Evolutionary conservation across 2,113 vertebrate genomes (phyloP), one percentile per base, ranked within the genome.

Genomic region (Bubo bubo): DNA sequence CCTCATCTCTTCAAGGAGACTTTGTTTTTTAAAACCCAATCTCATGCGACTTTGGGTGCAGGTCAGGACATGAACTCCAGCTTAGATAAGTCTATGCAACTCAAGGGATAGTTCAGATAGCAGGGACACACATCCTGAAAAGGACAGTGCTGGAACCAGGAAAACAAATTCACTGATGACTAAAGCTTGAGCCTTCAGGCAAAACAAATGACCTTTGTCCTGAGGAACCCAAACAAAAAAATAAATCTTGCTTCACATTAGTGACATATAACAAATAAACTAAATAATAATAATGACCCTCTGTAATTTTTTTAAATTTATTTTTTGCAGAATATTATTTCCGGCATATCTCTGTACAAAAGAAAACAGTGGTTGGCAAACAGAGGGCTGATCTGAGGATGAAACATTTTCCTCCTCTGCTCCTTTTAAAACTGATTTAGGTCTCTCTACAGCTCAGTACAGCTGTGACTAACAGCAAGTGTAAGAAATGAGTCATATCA

Each of bases 141-240:
- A 83, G 80, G 79, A 91, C 64, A 81, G 88, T 11, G 34, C 45
- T 68, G 52, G 52, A 92, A 95, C n/a, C 70, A 94, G 70, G 76
- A 92, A 95, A 93, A 87, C 79, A 86, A 72, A 80, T 96, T 79
- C 56, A 68, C 68, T 41, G 5, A 68, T 86, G 70, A 73, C 62
- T 88, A 74, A 83, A 94, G 34, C 41, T 77, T 76, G 64, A 91
- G 64, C 55, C 72, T 87, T 88, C 91, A 89, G 77, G 95, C 94
- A 95, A 93, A 91, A 73, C 13, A 86, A 90, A 62, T 66, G 53
- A 90, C 80, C 81, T 79, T 86, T 88, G 35, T 62, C 63, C 89
- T 94, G 79, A 76, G 63, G 63, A 95, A 93, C 37, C 26, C 67
- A 90, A 88, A 91, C 63, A 79, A 82, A 95, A 86, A 95, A 95